Percentiles rank a stretch among this genome's conserved stretches.
phyloP scores from a whole-genome alignment of 2,113 vertebrate genomes.

The Uria aalge region DNA sequence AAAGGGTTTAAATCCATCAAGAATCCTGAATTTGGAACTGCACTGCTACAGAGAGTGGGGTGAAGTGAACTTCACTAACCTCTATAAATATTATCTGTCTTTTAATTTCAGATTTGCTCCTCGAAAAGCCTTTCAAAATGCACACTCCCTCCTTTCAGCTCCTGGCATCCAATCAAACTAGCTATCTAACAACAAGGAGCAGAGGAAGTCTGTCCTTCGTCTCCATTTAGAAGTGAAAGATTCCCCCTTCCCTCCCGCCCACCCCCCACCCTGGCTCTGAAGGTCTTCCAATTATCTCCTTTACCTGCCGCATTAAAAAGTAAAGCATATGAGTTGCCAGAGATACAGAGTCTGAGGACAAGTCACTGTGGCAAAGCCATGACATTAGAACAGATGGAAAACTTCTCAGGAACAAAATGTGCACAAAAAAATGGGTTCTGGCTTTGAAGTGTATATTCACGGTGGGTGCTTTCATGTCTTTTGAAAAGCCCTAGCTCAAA shows the following conservation, averaged over 20 bases:
- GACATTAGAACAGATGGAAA: conserved; percentile 76
- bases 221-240: conserved; percentile 25
- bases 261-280: not conserved
- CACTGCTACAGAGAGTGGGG: not conserved
- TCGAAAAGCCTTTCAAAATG: conserved; percentile 16
- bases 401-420: conserved; percentile 78
- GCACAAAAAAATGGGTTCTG: conserved; percentile 69
- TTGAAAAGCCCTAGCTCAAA: conserved; percentile 75
- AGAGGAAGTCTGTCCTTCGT: not conserved
- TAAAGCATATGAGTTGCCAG: conserved; percentile 52
- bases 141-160: conserved; percentile 21
- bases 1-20: conserved; percentile 63
- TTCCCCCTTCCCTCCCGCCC: not conserved
- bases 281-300: conserved; percentile 66
- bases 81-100: conserved; percentile 30
- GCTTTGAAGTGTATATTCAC: conserved; percentile 77
- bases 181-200: conserved; percentile 32
- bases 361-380: conserved; percentile 67
- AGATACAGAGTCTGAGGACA: conserved; percentile 72
- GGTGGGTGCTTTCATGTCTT: conserved; percentile 75
- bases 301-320: conserved; percentile 68
- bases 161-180: conserved; percentile 55
- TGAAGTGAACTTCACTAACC: conserved; percentile 40
- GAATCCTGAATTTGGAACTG: conserved; percentile 62
- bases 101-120: conserved; percentile 39